phyloP scores from a whole-genome alignment of 2,888 invertebrate species.

The Lottia scabra region DNA sequence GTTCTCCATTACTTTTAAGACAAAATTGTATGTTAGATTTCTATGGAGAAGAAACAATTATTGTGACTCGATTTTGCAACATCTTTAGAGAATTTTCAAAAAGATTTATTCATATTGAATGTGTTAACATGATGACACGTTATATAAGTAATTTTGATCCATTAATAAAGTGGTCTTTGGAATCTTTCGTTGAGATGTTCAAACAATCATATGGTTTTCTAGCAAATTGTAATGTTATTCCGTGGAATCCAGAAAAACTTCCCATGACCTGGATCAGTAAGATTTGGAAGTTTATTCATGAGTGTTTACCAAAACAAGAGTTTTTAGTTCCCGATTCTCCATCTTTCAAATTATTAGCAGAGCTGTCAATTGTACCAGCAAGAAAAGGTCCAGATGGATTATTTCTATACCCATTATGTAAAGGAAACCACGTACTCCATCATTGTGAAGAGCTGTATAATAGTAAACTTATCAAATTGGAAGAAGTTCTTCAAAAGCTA shows the following conservation, averaged over 20 bases:
- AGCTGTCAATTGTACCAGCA: background rate
- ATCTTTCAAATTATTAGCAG: too few species aligned
- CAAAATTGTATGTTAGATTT: slow-evolving; percentile 6
- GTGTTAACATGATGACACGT: background rate
- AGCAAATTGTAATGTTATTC: background rate
- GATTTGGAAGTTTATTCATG: background rate
- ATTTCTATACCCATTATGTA: background rate
- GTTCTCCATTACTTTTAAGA: slow-evolving; percentile 12
- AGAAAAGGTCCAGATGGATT: background rate
- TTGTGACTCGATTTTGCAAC: slow-evolving; percentile 12
- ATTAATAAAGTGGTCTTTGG: background rate
- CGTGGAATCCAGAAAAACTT: background rate
- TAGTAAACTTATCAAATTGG: background rate
- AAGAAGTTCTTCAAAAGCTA: background rate
- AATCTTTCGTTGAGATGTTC: too few species aligned
- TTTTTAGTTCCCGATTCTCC: background rate
- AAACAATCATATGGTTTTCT: too few species aligned
- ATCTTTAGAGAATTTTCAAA: background rate
- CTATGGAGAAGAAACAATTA: background rate
- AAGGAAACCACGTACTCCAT: background rate
- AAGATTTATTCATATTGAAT: too few species aligned
- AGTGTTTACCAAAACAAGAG: background rate
- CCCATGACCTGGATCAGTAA: background rate
- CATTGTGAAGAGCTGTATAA: background rate
- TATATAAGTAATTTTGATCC: background rate